A percentile compares a stretch with the other conserved stretches of the same genome.
Evolutionary conservation across 2,113 vertebrate species (phyloP).

Genomic region (Nycticryphes semicollaris): DNA sequence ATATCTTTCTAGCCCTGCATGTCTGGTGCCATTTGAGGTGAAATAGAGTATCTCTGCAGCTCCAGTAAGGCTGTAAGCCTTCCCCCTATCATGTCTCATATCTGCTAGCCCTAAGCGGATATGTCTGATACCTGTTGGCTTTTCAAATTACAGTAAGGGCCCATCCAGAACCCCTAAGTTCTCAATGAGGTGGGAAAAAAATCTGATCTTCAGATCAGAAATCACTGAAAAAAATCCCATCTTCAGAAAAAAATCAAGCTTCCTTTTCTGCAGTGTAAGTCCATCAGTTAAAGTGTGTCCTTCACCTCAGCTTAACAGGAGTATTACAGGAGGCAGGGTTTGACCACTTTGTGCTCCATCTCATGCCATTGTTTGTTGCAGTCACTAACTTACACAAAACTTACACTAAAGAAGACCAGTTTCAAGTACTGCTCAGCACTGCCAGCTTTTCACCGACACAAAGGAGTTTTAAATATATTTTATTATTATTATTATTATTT

Average conservation of each 20-base stretch:
- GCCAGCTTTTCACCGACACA: background rate
- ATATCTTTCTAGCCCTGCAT: background rate
- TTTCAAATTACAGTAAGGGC: background rate
- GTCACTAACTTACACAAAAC: background rate
- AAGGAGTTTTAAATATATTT: background rate
- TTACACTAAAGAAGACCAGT: background rate
- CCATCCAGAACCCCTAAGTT: background rate
- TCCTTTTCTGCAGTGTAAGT: background rate
- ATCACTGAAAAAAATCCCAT: background rate
- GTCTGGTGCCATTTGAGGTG: background rate
- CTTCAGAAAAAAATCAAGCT: background rate
- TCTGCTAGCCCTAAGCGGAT: background rate
- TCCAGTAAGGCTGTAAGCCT: background rate
- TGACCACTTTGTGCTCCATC: background rate
- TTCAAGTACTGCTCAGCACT: background rate
- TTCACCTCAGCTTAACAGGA: background rate
- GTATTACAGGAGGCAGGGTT: background rate
- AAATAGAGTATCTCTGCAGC: background rate
- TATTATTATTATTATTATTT: background rate
- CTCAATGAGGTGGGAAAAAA: background rate
- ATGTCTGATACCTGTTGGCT: background rate
- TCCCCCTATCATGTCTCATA: background rate
- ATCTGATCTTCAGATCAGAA: background rate
- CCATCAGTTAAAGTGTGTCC: background rate
- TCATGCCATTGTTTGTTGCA: background rate